These are phyloP conservation scores for Chymomyza fuscimana DNA, from an alignment of 2,888 invertebrate genomes.

Conservation along the genomic window DNA sequence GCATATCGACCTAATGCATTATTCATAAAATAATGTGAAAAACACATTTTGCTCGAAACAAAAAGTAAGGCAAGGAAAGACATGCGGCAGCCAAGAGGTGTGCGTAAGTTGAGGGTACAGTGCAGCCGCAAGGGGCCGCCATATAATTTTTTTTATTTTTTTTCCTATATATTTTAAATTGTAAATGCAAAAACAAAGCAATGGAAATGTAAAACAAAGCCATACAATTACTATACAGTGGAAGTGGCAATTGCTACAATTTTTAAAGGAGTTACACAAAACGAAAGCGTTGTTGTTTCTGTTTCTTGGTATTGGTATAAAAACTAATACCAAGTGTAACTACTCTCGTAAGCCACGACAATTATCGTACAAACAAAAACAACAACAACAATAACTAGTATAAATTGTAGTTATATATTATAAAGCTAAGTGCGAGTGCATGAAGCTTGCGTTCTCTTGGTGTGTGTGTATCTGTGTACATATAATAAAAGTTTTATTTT, in stretches of 20 bases:
- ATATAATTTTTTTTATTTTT: conserved; percentile 22
- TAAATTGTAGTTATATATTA: conserved; percentile 65
- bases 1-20: conserved; percentile 78
- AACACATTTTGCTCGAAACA: conserved; percentile 66
- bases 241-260: conserved; percentile 5
- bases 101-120: neutral
- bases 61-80: conserved; percentile 38
- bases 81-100: neutral
- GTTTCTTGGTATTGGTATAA: neutral
- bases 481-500: conserved; percentile 25
- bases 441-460: neutral
- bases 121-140: neutral
- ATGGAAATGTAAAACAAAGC: conserved; percentile 45
- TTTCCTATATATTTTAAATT: conserved; percentile 29
- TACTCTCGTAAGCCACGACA: conserved; percentile 23
- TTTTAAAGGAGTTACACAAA: conserved; percentile 1
- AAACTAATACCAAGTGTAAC: neutral
- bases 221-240: neutral
- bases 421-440: conserved; percentile 73
- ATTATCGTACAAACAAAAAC: conserved; percentile 24
- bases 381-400: conserved; percentile 27
- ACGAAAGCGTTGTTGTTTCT: neutral
- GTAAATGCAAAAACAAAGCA: conserved; percentile 25
- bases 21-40: conserved; percentile 78
- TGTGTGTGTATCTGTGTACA: conserved; percentile 22